Base-by-base conservation (phyloP, 64 coral and sea anemone genomes). In the Trachythela sp. region DNA sequence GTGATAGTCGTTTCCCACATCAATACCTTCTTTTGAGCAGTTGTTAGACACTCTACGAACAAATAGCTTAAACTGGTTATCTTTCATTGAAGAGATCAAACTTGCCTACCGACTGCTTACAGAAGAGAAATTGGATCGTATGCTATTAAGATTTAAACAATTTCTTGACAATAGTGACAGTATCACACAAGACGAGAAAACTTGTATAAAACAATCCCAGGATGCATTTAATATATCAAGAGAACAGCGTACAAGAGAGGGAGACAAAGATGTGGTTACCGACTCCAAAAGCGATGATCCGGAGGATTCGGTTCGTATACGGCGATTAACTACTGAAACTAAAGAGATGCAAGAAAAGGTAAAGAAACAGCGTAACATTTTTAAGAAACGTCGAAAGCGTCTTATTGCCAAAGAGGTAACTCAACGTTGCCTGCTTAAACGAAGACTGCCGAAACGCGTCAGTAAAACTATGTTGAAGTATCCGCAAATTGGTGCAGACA, bases 1-100 rank as follows among this genome's bases (percentile, higher is more conserved):
- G 15, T 52, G 43, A 20, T 15, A 2, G 17, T 51, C 9, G 32
- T 17, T 43, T 50, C 37, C 40, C 86, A 87, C 36, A 52, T 71
- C 36, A 31, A 0, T 18, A 22, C 43, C 43, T 24, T 24, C 14
- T 51, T 71, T 48, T 89, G 56, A 89, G 88, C 68, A 89, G 70
- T 41, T 83, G 36, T 38, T 89, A 39, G 2, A 13, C 4, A 36
- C 75, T n/a, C 18, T 89, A 39, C 45, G 48, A 6, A 39, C 52
- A 77, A 90, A 90, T 59, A 5, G 33, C 9, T 27, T 64, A 27
- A 90, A 90, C 88, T 90, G 76, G 88, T 84, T 90, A 59, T 90
- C 88, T 56, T 90, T 90, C 60, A 56, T 84, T 22, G 76, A 84
- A 32, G 76, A 90, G 49, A 59, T 90, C 48, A 64, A 90, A 51